These are phyloP conservation scores for Carterocephalus palaemon DNA, from an alignment of 2,888 invertebrate species.

Conservation along the genomic window DNA sequence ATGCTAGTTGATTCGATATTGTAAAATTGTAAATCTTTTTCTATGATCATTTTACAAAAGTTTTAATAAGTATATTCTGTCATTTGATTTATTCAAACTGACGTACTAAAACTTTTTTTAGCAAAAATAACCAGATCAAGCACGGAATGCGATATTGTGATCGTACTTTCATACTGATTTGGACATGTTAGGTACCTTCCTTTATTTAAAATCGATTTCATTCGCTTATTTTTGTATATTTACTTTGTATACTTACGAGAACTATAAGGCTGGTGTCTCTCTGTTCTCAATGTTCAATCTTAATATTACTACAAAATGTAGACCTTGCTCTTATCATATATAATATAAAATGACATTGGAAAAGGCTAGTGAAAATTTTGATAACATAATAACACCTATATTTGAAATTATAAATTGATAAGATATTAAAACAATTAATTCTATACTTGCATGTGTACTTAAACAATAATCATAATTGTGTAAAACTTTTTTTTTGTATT, in stretches of 20 bases:
- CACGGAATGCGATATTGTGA: slow-evolving; percentile 40
- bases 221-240: slow-evolving; percentile 31
- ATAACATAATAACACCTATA: slow-evolving; percentile 74
- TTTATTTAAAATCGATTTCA: slow-evolving; percentile 31
- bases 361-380: slow-evolving; percentile 79
- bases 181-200: slow-evolving; percentile 20
- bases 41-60: no score
- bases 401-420: slow-evolving; percentile 65
- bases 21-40: slow-evolving; percentile 43
- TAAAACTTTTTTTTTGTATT: slow-evolving; percentile 37
- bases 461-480: slow-evolving; percentile 36
- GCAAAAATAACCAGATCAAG: slow-evolving; percentile 22
- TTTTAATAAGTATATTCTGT: no score
- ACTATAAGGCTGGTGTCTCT: slow-evolving; percentile 33
- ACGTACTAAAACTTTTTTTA: slow-evolving; percentile 8
- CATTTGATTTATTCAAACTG: no score
- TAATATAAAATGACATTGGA: slow-evolving; percentile 67
- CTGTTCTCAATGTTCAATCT: slow-evolving; percentile 42
- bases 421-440: slow-evolving; percentile 51
- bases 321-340: slow-evolving; percentile 71
- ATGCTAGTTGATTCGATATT: slow-evolving; percentile 43
- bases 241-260: no score
- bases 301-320: slow-evolving; percentile 56
- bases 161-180: slow-evolving; percentile 25
- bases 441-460: slow-evolving; percentile 30